These are phyloP conservation scores for Calliopum simillimum DNA, from an alignment of 2,888 invertebrate genomes.

Conservation along the genomic window DNA sequence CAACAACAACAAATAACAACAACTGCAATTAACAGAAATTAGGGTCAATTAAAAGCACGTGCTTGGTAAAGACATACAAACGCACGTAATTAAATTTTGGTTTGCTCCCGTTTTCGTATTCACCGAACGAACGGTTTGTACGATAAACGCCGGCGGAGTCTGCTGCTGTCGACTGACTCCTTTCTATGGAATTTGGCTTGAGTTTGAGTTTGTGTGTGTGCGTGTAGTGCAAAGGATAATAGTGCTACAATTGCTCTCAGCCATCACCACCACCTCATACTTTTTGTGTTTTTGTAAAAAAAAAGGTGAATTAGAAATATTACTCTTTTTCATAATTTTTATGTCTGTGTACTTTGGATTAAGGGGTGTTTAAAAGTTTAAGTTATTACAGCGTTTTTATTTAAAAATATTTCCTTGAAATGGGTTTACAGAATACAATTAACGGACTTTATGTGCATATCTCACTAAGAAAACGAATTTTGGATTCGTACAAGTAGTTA, in stretches of 20 bases:
- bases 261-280: no score
- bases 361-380: no score
- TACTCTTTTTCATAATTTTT: constrained; percentile 23
- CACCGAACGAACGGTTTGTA: no score
- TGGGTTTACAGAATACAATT: no score
- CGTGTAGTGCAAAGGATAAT: constrained; percentile 15
- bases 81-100: constrained; percentile 21
- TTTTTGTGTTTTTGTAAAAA: constrained; percentile 22
- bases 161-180: no score
- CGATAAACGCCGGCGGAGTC: no score
- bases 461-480: no score
- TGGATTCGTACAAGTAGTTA: no score
- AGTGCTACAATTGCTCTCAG: constrained; percentile 12
- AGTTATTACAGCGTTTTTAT: no score
- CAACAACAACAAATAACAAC: constrained; percentile 8
- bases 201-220: constrained; percentile 26
- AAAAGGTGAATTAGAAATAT: constrained; percentile 30
- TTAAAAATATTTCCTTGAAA: no score
- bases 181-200: not conserved
- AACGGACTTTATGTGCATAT: no score
- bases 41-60: constrained; percentile 45
- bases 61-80: constrained; percentile 43
- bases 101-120: constrained; percentile 10
- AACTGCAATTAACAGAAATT: constrained; percentile 26
- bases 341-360: constrained; percentile 1